Conservation (phyloP, 2,797 vertebrate genomes). For the Brotula barbata region DNA sequence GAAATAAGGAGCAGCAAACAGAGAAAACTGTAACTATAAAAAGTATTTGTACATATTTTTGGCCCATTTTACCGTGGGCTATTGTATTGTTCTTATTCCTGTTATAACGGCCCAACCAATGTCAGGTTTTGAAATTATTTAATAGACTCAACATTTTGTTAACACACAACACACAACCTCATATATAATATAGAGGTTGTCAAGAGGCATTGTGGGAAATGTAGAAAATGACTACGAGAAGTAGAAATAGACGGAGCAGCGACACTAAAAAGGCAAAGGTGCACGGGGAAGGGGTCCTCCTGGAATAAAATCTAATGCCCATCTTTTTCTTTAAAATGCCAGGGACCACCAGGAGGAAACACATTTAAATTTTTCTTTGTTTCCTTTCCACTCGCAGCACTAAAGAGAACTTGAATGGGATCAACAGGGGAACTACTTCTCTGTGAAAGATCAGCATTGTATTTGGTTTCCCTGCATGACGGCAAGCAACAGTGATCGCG, state of each 20-base stretch:
- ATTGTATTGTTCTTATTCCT: no score
- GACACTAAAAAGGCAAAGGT: constrained; percentile 24
- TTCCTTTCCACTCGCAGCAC: constrained; percentile 19
- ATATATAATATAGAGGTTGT: constrained; percentile 40
- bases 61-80: no score
- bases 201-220: constrained; percentile 47
- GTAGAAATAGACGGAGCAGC: constrained; percentile 30
- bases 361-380: background rate
- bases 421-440: constrained; percentile 28
- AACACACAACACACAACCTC: no score
- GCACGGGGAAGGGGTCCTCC: constrained; percentile 1
- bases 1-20: background rate
- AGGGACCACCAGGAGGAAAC: constrained; percentile 22
- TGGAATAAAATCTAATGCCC: constrained; percentile 17
- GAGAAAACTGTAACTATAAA: background rate
- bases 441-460: constrained; percentile 61
- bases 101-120: no score
- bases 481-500: constrained; percentile 47
- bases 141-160: no score
- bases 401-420: constrained; percentile 27
- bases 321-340: constrained; percentile 28
- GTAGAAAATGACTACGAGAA: constrained; percentile 12
- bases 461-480: constrained; percentile 55
- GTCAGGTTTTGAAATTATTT: no score
- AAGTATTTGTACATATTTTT: no score